phyloP scores from a whole-genome alignment of 2,888 invertebrate genomes.

The Callinectes sapidus region DNA sequence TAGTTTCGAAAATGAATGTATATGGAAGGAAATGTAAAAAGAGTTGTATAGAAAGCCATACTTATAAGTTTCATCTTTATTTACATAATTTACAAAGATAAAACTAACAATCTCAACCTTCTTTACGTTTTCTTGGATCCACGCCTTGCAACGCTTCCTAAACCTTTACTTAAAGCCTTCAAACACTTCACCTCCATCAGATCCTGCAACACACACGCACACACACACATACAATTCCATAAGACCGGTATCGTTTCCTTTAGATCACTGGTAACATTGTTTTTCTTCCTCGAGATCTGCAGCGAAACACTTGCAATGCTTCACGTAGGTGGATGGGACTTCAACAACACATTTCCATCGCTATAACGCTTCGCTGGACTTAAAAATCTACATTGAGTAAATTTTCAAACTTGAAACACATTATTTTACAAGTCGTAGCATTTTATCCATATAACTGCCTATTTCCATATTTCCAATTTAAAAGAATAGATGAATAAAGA shows the following conservation, averaged over 20 bases:
- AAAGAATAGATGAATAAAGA: too few species aligned
- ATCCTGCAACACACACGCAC: constrained; percentile 21
- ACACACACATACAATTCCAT: neutral
- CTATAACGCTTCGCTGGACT: neutral
- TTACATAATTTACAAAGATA: constrained; percentile 11
- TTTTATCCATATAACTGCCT: too few species aligned
- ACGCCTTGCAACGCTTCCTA: neutral
- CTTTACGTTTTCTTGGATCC: neutral
- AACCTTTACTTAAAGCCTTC: neutral
- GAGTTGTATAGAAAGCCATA: too few species aligned
- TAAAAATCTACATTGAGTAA: neutral
- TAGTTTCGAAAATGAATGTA: too few species aligned
- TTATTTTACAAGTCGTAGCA: too few species aligned
- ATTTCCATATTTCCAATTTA: too few species aligned
- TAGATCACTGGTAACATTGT: too few species aligned
- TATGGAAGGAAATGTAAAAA: too few species aligned
- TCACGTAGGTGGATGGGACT: neutral
- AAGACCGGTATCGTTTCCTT: too few species aligned
- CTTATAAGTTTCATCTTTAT: constrained; percentile 2
- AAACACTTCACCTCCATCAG: neutral
- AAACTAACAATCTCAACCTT: neutral
- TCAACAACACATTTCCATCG: neutral
- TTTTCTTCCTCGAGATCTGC: too few species aligned
- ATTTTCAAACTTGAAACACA: neutral
- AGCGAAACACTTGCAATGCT: neutral